A percentile compares a stretch with the other conserved stretches of the same genome.
These are phyloP conservation scores for Psephotus haematonotus DNA, from an alignment of 2,113 vertebrate species.

Conservation along the genomic window DNA sequence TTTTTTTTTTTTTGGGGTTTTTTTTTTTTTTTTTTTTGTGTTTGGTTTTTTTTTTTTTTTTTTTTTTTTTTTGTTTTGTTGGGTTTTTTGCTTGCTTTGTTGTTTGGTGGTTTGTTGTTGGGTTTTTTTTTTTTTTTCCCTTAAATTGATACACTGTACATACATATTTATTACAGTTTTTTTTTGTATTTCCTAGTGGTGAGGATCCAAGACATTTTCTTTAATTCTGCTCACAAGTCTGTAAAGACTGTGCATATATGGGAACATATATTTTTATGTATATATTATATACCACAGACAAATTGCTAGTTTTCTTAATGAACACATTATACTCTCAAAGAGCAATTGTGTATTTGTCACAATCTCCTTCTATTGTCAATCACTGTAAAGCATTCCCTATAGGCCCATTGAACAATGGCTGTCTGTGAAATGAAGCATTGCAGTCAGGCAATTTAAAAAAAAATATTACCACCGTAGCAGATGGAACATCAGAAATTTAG, in stretches of 20 bases:
- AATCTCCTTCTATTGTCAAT: conserved; percentile 32
- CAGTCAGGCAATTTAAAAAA: conserved; percentile 47
- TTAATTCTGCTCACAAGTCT: neutral
- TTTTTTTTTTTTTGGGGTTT: no score
- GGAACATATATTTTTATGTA: neutral
- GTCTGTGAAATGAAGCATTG: conserved; percentile 63
- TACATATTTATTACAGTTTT: neutral
- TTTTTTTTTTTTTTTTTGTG: no score
- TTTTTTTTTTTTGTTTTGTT: no score
- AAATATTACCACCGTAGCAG: conserved; percentile 43
- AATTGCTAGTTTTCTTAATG: conserved; percentile 46
- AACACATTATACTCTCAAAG: conserved; percentile 9
- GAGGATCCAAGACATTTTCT: neutral
- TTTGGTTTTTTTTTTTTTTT: no score
- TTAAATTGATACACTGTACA: neutral
- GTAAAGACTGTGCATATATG: neutral
- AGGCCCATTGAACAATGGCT: neutral
- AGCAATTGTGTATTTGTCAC: conserved; percentile 31
- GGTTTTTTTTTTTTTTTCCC: no score
- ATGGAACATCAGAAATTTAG: conserved; percentile 69
- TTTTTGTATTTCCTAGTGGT: neutral
- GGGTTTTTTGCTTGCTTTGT: no score
- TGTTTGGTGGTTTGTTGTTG: no score
- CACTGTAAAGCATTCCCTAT: neutral
- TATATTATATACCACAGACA: neutral